Evolutionary conservation across 2,888 invertebrate genomes (phyloP), one percentile per base, ranked within the genome.

Genomic region (Nomada goodeniana): DNA sequence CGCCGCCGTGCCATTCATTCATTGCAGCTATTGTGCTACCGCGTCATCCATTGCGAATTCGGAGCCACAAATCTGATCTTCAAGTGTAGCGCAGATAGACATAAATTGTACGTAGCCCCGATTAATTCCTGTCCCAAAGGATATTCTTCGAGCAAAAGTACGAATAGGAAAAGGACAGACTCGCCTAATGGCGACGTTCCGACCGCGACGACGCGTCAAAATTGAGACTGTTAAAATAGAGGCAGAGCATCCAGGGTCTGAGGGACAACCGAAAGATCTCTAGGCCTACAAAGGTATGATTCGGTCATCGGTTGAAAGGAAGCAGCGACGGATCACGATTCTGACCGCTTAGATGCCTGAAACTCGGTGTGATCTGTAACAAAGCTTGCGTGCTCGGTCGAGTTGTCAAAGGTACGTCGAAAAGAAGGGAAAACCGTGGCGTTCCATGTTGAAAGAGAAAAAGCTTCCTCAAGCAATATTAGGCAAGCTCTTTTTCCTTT

Each of bases 361-460:
- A 47, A 70, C 42, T 52, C 7, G n/a, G 20, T 0, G 44, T n/a
- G 47, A 47, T 29, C 29, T 13, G 50, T 23, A n/a, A 61, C 61
- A 71, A 63, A 76, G 60, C 36, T 23, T 44, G 2, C 13, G 29
- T 18, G 7, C 23, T 63, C 61, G 47, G 55, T 18, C n/a, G 52
- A 55, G 0, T 55, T 36, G 47, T 71, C 76, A 76, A 76, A 76
- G 76, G 10, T 13, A 10, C 13, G 15, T n/a, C 23, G 15, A 36
- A 13, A 55, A 61, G 23, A 26, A 61, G 42, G 44, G 44, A 44
- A 42, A 72, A 52, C 29, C 29, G 57, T 20, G 70, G 11, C 20
- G 15, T 11, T 44, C n/a, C 7, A 20, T 44, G 15, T 36, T 10
- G 5, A 5, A 59, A 59, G 20, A 23, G 47, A 47, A 36, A 67